Conservation (phyloP, 2,113 vertebrate genomes). For the Nothobranchius kuhntae region DNA sequence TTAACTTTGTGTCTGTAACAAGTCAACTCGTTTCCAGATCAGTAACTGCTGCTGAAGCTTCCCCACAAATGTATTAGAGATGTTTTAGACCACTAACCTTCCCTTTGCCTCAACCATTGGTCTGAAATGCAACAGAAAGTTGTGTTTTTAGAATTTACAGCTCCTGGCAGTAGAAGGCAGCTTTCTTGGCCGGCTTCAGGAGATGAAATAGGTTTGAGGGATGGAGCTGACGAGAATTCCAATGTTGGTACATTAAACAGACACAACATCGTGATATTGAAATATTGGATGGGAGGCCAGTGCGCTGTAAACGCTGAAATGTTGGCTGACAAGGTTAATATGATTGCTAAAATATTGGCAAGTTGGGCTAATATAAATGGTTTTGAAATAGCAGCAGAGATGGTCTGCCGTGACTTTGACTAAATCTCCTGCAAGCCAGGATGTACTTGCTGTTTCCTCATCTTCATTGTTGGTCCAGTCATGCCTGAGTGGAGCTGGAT, state of each 20-base stretch:
- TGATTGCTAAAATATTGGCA: slow-evolving; percentile 61
- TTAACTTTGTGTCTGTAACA: too few relatives aligned
- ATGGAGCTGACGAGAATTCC: slow-evolving; percentile 19
- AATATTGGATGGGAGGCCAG: slow-evolving; percentile 37
- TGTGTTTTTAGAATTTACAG: slow-evolving; percentile 50
- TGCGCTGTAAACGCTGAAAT: slow-evolving; percentile 34
- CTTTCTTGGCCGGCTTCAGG: slow-evolving; percentile 16
- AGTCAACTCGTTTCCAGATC: not conserved
- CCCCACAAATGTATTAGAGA: not conserved
- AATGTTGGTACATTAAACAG: slow-evolving; percentile 50
- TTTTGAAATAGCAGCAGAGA: slow-evolving; percentile 35
- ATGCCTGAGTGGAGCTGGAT: slow-evolving; percentile 13
- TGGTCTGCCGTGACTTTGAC: slow-evolving; percentile 14
- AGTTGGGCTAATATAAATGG: slow-evolving; percentile 29
- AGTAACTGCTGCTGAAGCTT: not conserved
- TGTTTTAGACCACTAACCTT: not conserved
- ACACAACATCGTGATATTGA: slow-evolving; percentile 47
- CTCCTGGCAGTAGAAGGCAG: slow-evolving; percentile 27
- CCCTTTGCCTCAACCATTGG: not conserved
- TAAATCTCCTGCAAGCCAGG: slow-evolving; percentile 4
- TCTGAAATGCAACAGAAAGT: slow-evolving; percentile 12
- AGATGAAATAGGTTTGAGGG: not conserved
- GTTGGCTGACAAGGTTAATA: slow-evolving; percentile 61
- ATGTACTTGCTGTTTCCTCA: not conserved
- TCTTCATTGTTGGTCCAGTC: not conserved